Evolutionary conservation across 2,888 invertebrate species (phyloP), one percentile per base, ranked within the genome.

Genomic region (Hyles lineata): DNA sequence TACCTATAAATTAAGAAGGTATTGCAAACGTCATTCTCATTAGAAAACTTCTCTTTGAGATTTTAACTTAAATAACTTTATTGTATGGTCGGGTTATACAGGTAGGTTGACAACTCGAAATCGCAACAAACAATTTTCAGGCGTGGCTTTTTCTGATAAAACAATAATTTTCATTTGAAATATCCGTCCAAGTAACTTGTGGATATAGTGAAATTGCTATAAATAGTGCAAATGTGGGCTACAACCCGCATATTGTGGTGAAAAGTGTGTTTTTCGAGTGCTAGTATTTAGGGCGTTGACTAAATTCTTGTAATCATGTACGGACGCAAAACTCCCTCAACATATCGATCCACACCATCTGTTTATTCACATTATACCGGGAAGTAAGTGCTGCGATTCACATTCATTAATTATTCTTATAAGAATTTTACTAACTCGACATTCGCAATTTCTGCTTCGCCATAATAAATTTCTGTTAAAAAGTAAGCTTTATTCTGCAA

Each of bases 321-420:
- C 90, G 97, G 97, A 72, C 96, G 97, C 83, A 97, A 97, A 90
- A 97, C 97, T 35, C 98, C 98, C 6, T 97, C 97, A 73, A 97
- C 97, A 5, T 96, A 96, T 84, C 94, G 96, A 81, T 98, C 98
- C 69, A 98, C 98, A 79, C 98, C 98, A 15, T 98, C 98, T 0
- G 97, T 98, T 62, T 98, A 98, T 87, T 98, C 98, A 0, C 98
- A 98, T 89, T 97, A 98, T 73, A 98, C 98, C 72, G 96, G 96
- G 84, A 95, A 96, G 96, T 96, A 90, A 90, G 92, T 90, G 73
- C 19, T 73, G 50, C 43, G 62, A 21, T 23, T 71, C 55, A 11
- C 55, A 72, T 72, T 29, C 32, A 72, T 72, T 23, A 52, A 32
- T 11, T 43, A 35, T 73, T 73, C 63, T 11, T 58, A 1, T 52